These are phyloP conservation scores for Tetranychus cinnabarinus DNA, from an alignment of 1,140 invertebrate genomes.

Conservation along the genomic window DNA sequence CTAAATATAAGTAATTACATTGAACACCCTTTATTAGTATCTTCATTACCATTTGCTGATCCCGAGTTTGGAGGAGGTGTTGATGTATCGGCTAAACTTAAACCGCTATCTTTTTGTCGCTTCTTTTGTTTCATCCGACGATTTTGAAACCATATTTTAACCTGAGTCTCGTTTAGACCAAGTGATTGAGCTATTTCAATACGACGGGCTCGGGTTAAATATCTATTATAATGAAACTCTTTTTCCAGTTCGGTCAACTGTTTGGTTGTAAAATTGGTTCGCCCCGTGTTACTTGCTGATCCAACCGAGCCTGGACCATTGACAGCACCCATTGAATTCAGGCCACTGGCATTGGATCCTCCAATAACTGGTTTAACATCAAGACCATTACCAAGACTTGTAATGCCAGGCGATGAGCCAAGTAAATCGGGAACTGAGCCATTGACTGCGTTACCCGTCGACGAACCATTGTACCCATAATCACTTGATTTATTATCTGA, in stretches of 20 bases:
- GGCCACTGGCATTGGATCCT: no score
- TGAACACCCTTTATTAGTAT: no score
- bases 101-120: slow-evolving; percentile 30
- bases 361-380: no score
- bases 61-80: neutral
- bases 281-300: slow-evolving; percentile 29
- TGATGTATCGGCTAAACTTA: neutral
- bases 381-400: no score
- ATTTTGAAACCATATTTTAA: slow-evolving; percentile 26
- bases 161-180: slow-evolving; percentile 87
- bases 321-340: no score
- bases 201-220: slow-evolving; percentile 75
- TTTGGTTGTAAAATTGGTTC: slow-evolving; percentile 97
- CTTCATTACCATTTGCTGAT: neutral
- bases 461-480: no score
- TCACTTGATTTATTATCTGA: no score
- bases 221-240: slow-evolving; percentile 98
- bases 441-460: no score
- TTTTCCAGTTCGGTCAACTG: slow-evolving; percentile 96
- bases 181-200: slow-evolving; percentile 92
- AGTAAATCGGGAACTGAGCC: no score
- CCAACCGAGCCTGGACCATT: no score
- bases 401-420: no score
- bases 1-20: no score
- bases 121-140: slow-evolving; percentile 20